Base-by-base conservation (phyloP, 2,113 vertebrate genomes). In the Carassius carassius region DNA sequence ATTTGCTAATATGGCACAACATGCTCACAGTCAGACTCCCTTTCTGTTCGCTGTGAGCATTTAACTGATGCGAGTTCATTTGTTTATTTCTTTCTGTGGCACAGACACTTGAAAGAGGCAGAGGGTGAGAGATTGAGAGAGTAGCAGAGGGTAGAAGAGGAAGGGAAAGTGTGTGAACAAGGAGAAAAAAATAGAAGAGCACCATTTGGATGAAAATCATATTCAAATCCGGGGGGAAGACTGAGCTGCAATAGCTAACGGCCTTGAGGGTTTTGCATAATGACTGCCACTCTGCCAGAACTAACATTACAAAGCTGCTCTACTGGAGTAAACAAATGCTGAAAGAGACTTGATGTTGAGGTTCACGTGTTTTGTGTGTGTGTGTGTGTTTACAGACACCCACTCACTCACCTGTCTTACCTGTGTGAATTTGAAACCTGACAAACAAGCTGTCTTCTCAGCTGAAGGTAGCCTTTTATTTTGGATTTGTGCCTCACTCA, bases 181-280 rank as follows among this genome's bases (percentile, higher is more conserved):
- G 41, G 29, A 19, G 23, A 62, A 21, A 32, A 49, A 19, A 77
- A 69, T 35, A 49, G 56, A 35, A 56, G 19, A 86, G 17, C 54
- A 16, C 60, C 73, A 76, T 77, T 81, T 76, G 51, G 78, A 82
- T 77, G 84, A 85, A 77, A 87, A 76, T 82, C 72, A 32, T 74
- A 77, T 86, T 81, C 51, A 70, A 82, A 84, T 82, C 32, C 35
- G 16, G 13, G 47, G 60, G 35, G 69, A 87, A 35, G 81, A 83
- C 69, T 54, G 49, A 88, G 72, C 70, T 65, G 79, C 60, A 9
- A 29, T 63, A 37, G 56, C 29, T 3, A 63, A 41, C 70, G 51
- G 54, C 73, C 79, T 67, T 81, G 19, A 69, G 25, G 63, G 51
- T 83, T 83, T 58, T 82, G 51, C 63, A 85, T 79, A 86, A 79